phyloP scores from a whole-genome alignment of 2,797 vertebrate species.

The Choloepus didactylus region DNA sequence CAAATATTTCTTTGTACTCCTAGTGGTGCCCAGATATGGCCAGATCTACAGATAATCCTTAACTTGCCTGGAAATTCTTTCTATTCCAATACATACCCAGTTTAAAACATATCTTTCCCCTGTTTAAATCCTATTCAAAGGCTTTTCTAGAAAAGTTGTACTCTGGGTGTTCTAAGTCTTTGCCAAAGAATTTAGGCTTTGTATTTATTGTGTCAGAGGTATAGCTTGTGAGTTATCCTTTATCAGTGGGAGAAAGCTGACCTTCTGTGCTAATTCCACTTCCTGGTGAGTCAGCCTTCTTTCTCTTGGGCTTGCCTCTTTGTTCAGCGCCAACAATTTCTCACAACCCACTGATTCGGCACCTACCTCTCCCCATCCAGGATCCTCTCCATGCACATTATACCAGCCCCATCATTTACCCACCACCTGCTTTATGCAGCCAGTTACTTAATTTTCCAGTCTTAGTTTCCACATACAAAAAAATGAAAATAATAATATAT shows the following conservation, averaged over 20 bases:
- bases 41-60: neutral
- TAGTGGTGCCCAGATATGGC: neutral
- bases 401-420: neutral
- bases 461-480: neutral
- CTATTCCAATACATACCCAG: neutral
- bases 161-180: neutral
- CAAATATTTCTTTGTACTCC: neutral
- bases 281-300: slow-evolving; percentile 61
- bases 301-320: neutral
- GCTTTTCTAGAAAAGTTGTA: neutral
- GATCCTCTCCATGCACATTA: neutral
- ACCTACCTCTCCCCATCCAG: neutral
- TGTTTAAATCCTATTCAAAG: neutral
- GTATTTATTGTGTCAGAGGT: neutral
- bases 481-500: neutral
- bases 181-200: neutral
- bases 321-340: neutral
- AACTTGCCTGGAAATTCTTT: neutral
- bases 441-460: slow-evolving; percentile 30
- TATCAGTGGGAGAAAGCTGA: slow-evolving; percentile 54
- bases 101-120: neutral
- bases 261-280: slow-evolving; percentile 48
- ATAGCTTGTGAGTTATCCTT: slow-evolving; percentile 1
- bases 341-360: neutral
- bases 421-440: neutral